phyloP scores from a whole-genome alignment of 1,140 invertebrate genomes.

The Zophobas morio region DNA sequence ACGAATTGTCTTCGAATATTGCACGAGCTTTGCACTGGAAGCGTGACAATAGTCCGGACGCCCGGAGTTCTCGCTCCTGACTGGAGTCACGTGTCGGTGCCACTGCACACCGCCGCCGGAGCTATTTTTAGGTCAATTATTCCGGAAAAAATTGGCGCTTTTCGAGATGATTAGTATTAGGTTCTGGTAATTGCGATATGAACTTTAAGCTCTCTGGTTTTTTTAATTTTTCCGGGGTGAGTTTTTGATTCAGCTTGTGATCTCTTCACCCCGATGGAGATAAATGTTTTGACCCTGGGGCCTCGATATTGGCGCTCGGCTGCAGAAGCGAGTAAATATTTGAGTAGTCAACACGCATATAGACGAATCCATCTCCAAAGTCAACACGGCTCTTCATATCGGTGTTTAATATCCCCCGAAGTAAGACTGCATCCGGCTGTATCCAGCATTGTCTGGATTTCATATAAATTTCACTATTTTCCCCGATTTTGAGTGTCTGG shows the following conservation, averaged over 20 bases:
- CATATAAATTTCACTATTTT: constrained; percentile 6
- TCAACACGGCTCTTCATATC: constrained; percentile 63
- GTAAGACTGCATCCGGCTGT: constrained; percentile 18
- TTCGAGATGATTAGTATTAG: too few relatives aligned
- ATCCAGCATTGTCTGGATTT: constrained; percentile 15
- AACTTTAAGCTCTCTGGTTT: too few relatives aligned
- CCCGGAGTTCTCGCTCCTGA: constrained; percentile 42
- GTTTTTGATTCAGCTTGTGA: background rate
- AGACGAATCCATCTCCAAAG: constrained; percentile 61
- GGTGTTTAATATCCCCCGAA: constrained; percentile 62
- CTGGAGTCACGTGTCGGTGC: constrained; percentile 44
- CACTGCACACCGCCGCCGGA: constrained; percentile 21
- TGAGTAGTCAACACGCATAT: constrained; percentile 63
- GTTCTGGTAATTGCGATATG: too few relatives aligned
- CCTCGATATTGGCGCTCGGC: constrained; percentile 40
- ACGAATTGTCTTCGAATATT: background rate
- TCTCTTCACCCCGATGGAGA: constrained; percentile 2
- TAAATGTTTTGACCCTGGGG: constrained; percentile 46
- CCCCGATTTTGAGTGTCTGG: constrained; percentile 24
- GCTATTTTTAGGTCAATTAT: constrained; percentile 42
- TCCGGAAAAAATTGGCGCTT: background rate
- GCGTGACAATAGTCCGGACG: constrained; percentile 33
- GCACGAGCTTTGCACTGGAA: background rate
- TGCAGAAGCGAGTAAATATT: constrained; percentile 61
- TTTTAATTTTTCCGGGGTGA: too few relatives aligned